phyloP scores from a whole-genome alignment of 2,113 vertebrate species.

The Promerops cafer region DNA sequence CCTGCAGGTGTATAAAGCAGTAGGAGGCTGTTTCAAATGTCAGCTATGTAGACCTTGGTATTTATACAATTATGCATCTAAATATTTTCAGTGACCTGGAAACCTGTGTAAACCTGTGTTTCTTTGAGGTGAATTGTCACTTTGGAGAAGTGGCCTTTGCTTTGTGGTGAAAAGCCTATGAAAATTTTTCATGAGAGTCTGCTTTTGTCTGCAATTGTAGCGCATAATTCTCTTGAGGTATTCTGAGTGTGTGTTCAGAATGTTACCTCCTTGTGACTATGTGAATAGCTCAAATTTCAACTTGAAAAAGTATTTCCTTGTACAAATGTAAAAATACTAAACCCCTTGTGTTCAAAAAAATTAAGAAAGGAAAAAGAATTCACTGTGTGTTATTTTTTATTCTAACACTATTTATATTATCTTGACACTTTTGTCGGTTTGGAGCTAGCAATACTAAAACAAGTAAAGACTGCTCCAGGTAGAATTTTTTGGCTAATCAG shows the following conservation, averaged over 20 bases:
- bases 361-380: neutral
- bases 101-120: too few species aligned
- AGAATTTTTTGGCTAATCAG: neutral
- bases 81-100: neutral
- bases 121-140: neutral
- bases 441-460: neutral
- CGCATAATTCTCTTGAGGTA: neutral
- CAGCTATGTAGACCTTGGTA: neutral
- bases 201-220: neutral
- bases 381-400: neutral
- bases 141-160: neutral
- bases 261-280: neutral
- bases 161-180: neutral
- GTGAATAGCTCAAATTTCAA: neutral
- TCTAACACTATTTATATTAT: neutral
- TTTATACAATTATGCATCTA: neutral
- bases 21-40: neutral
- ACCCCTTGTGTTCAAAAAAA: neutral
- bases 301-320: neutral
- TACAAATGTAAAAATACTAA: neutral
- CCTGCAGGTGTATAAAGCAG: neutral
- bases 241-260: neutral
- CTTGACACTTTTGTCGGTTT: neutral
- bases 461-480: neutral
- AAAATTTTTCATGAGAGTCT: neutral